phyloP scores from a whole-genome alignment of 2,888 invertebrate genomes.

The Leptinotarsa haldemani region DNA sequence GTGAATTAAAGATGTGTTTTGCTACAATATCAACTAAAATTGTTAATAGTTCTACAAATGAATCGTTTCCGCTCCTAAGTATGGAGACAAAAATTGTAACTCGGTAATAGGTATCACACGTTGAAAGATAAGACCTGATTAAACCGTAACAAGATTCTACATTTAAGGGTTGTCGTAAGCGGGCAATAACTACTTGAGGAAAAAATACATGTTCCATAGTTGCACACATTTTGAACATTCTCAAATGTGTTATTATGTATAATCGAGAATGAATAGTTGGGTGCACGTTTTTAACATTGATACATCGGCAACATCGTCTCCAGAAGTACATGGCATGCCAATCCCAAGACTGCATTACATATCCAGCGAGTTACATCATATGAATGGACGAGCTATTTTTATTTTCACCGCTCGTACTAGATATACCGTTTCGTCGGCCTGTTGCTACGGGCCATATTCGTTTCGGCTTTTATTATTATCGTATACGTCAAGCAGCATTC shows the following conservation, averaged over 20 bases:
- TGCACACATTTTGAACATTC: not conserved
- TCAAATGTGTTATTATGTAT: not conserved
- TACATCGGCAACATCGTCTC: not conserved
- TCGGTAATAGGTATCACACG: no score
- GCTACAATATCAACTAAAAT: no score
- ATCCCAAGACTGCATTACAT: slow-evolving; percentile 21
- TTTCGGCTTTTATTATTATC: slow-evolving; percentile 33
- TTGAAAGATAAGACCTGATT: no score
- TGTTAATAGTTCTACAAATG: no score
- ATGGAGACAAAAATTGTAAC: no score
- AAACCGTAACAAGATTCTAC: no score
- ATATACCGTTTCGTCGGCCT: slow-evolving; percentile 37
- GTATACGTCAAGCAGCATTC: slow-evolving; percentile 10
- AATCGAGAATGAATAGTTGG: not conserved
- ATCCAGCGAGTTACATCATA: slow-evolving; percentile 31
- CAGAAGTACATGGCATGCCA: slow-evolving; percentile 28
- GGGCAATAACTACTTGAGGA: no score
- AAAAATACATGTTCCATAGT: no score
- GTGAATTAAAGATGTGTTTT: no score
- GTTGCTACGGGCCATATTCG: slow-evolving; percentile 35
- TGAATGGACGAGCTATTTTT: slow-evolving; percentile 35
- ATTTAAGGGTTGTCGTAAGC: no score
- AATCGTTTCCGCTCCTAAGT: no score
- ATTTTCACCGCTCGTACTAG: slow-evolving; percentile 27
- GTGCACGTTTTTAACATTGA: not conserved